A percentile compares a stretch with the other conserved stretches of the same genome.
phyloP scores from a whole-genome alignment of 2,113 vertebrate species.

The Carassius gibelio region DNA sequence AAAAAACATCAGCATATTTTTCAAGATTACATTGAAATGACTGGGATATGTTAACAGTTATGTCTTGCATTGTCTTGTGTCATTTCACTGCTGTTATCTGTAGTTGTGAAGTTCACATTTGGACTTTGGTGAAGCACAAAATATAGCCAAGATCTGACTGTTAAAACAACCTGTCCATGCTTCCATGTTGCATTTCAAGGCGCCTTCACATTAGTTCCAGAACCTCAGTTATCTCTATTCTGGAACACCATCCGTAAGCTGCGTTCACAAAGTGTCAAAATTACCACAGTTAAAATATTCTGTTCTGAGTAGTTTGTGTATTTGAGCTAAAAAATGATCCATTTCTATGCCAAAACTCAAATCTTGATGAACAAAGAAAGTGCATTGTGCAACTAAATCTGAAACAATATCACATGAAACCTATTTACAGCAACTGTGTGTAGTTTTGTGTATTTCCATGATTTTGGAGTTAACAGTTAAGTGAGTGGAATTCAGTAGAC shows the following conservation, averaged over 20 bases:
- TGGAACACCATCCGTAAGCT: not conserved
- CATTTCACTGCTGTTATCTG: conserved; percentile 60
- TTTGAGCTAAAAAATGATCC: no score
- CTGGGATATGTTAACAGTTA: conserved; percentile 56
- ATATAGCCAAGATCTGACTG: conserved; percentile 53
- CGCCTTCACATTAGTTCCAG: not conserved
- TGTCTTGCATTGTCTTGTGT: conserved; percentile 59
- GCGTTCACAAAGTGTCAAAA: not conserved
- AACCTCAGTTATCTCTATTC: not conserved
- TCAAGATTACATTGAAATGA: conserved; percentile 66
- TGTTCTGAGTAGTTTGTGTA: not conserved
- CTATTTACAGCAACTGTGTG: no score
- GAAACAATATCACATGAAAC: no score
- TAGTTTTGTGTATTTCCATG: no score
- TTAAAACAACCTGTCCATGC: conserved; percentile 41
- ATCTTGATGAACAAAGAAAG: no score
- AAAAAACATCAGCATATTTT: conserved; percentile 27
- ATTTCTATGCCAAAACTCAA: no score
- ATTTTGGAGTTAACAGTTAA: no score
- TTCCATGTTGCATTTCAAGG: conserved; percentile 34
- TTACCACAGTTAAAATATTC: not conserved
- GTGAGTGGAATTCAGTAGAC: no score
- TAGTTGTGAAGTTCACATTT: conserved; percentile 55
- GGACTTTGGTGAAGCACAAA: conserved; percentile 4
- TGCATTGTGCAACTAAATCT: no score